These are phyloP conservation scores for Vireo altiloquus DNA, from an alignment of 2,113 vertebrate genomes.

Conservation along the genomic window DNA sequence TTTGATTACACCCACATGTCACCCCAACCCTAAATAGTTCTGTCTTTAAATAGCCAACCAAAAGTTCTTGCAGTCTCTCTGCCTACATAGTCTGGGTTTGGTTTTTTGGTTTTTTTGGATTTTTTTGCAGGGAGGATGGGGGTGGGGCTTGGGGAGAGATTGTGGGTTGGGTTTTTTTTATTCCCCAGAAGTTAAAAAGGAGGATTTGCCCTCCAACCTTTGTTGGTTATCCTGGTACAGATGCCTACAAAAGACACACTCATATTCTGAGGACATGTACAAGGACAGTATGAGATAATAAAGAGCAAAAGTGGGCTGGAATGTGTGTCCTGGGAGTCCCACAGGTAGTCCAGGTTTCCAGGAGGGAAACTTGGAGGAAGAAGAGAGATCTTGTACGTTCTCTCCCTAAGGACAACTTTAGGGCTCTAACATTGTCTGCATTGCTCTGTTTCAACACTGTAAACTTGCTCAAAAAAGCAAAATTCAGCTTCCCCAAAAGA, in stretches of 20 bases:
- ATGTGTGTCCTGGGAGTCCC: neutral
- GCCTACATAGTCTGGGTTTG: neutral
- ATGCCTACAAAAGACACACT: neutral
- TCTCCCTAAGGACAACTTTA: neutral
- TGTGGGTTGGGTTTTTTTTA: neutral
- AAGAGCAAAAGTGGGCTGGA: neutral
- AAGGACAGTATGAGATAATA: neutral
- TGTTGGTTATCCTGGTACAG: neutral
- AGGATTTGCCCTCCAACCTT: neutral
- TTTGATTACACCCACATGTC: neutral
- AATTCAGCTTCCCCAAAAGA: neutral
- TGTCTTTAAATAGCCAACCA: neutral
- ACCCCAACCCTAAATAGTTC: neutral
- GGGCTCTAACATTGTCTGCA: neutral
- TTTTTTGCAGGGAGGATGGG: no score
- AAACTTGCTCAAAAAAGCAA: neutral
- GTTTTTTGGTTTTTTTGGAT: no score
- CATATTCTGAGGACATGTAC: neutral
- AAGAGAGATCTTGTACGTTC: neutral
- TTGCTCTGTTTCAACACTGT: neutral
- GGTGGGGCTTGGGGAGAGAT: fast-evolving
- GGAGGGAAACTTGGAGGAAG: neutral
- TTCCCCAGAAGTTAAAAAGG: neutral
- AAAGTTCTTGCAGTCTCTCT: neutral
- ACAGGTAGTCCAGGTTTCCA: neutral